These are phyloP conservation scores for Laspeyria flexula DNA, from an alignment of 2,888 invertebrate genomes.

Conservation along the genomic window DNA sequence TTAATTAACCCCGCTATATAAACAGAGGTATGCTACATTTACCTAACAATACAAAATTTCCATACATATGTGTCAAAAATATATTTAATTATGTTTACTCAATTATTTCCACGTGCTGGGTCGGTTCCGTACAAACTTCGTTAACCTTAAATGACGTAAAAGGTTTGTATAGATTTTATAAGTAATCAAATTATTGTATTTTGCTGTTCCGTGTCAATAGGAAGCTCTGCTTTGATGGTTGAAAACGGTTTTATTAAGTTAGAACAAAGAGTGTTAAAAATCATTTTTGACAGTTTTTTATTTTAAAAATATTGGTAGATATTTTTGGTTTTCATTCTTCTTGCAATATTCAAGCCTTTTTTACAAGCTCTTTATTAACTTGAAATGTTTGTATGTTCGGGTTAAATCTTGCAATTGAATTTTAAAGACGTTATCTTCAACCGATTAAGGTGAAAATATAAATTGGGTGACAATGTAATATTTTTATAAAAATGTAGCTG, in stretches of 20 bases:
- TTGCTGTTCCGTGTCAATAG: constrained; percentile 1
- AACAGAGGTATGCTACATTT: neutral
- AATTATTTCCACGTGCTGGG: constrained; percentile 20
- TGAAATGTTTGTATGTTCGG: too few species aligned
- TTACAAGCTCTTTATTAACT: too few species aligned
- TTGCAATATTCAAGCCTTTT: too few species aligned
- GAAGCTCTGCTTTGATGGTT: neutral
- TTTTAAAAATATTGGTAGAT: neutral
- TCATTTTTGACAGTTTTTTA: too few species aligned
- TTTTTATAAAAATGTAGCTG: too few species aligned
- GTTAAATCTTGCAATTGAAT: too few species aligned
- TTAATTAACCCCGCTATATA: constrained; percentile 1
- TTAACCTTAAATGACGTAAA: constrained; percentile 17
- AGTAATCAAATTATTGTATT: constrained; percentile 20
- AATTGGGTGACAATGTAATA: too few species aligned
- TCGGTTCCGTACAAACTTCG: constrained; percentile 11
- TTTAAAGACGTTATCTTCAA: too few species aligned
- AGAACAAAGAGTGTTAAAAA: neutral
- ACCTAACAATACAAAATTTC: constrained; percentile 1
- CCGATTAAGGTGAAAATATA: too few species aligned
- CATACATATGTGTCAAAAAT: constrained; percentile 1
- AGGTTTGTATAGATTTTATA: constrained; percentile 11
- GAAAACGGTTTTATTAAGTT: neutral
- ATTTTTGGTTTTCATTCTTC: too few species aligned
- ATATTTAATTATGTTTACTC: constrained; percentile 22